A percentile compares a stretch with the other conserved stretches of the same genome.
Evolutionary conservation across 37 sponge, comb jelly and placozoan species (phyloP).

Genomic region (Beroe ovata): DNA sequence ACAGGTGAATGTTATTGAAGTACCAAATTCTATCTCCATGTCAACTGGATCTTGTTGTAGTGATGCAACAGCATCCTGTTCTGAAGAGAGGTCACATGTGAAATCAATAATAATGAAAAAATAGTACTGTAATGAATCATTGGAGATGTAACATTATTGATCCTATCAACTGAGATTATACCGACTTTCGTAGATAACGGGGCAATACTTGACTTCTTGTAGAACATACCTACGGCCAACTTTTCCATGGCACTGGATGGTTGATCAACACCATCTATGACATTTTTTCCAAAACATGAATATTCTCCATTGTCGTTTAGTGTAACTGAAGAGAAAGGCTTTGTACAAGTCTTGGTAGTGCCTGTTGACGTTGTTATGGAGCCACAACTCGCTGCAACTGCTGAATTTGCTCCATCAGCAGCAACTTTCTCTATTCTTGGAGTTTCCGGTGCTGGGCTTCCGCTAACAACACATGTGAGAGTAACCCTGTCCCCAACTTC

Average conservation of each 20-base stretch:
- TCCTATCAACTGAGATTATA: too few relatives aligned
- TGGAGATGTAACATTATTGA: too few relatives aligned
- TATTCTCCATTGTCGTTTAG: background rate
- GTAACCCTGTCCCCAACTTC: background rate
- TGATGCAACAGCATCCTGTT: too few relatives aligned
- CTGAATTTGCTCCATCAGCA: background rate
- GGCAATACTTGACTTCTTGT: too few relatives aligned
- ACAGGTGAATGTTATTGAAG: background rate
- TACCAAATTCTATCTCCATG: too few relatives aligned
- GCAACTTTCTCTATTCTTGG: background rate
- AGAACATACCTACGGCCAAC: background rate
- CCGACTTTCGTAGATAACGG: background rate
- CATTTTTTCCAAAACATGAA: background rate
- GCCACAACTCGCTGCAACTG: background rate
- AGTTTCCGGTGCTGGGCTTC: background rate
- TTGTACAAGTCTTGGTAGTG: conserved; percentile 1
- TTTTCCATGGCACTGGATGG: background rate
- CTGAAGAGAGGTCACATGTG: too few relatives aligned
- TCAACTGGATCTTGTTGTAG: too few relatives aligned
- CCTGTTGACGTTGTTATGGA: too few relatives aligned
- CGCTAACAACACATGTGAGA: background rate
- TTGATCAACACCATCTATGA: background rate
- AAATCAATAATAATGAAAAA: background rate
- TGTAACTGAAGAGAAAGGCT: background rate
- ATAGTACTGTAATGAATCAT: background rate